Base-by-base conservation (phyloP, 2,113 vertebrate genomes). In the Ptyas mucosa region DNA sequence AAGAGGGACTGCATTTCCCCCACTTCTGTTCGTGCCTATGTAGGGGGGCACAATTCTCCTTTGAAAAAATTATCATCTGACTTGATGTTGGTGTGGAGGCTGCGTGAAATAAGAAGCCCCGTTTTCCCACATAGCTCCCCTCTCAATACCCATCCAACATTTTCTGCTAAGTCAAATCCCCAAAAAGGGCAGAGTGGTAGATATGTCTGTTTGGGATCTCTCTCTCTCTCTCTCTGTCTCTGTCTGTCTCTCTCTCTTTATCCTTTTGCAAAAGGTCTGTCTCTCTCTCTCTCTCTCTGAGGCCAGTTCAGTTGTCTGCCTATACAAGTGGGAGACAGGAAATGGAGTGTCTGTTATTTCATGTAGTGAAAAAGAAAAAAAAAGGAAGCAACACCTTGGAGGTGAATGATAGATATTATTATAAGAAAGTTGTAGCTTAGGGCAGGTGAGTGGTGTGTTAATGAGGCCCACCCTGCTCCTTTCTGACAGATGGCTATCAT, bases 401-500 rank as follows among this genome's bases (percentile, higher is more conserved):
- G 97, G 96, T 97, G 94, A 98, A 96, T 98, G 97, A 97, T 97
- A 93, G 98, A 97, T 98, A 98, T 98, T 96, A 98, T 98, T 98
- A 98, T 97, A 97, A 97, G 97, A 95, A 95, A 97, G 97, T 97
- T 98, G 97, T 97, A 98, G 98, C 98, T 98, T 95, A 97, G 98
- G 98, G 98, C 98, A 98, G 98, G 98, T 98, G 98, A 98, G 98
- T 23, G 0, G 95, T 95, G 97, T 95, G 97, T 97, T 98, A 98
- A 98, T 97, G 97, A 98, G 98, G 97, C 97, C 94, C 98, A 98
- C 97, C 98, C 98, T 97, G 97, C 97, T 95, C 97, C 96, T 97
- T 97, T 96, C 97, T 98, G 98, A 99, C 98, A 98, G 98, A 98
- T 98, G 97, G 97, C 98, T 98, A 98, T 98, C 98, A 97, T 97